phyloP scores from a whole-genome alignment of 1,140 invertebrate species.

The Limonius californicus region DNA sequence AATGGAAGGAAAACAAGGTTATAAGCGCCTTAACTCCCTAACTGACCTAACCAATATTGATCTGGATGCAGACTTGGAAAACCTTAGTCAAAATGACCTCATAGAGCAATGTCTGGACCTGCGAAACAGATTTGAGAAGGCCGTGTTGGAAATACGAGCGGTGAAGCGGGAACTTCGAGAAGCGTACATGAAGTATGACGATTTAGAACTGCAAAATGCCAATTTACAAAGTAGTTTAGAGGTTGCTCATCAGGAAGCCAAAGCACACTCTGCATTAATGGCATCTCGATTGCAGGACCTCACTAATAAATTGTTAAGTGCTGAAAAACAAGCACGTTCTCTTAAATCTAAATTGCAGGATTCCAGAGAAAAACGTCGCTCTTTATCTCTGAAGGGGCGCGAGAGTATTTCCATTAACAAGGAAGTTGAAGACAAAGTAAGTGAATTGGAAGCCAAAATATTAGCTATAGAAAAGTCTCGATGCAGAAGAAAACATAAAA shows the following conservation, averaged over 20 bases:
- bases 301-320: conserved; percentile 71
- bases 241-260: conserved; percentile 62
- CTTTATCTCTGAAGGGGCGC: conserved; percentile 71
- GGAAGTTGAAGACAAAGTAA: conserved; percentile 78
- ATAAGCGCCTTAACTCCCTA: conserved; percentile 71
- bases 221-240: conserved; percentile 70
- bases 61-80: conserved; percentile 68
- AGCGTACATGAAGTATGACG: conserved; percentile 73
- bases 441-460: conserved; percentile 75
- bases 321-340: conserved; percentile 77
- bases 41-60: conserved; percentile 78
- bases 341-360: conserved; percentile 78
- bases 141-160: conserved; percentile 73
- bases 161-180: conserved; percentile 80
- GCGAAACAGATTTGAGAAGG: conserved; percentile 72
- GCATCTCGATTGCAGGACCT: conserved; percentile 79
- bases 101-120: conserved; percentile 78
- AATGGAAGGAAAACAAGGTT: conserved; percentile 48
- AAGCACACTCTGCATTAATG: conserved; percentile 74
- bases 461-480: conserved; percentile 54
- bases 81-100: conserved; percentile 70
- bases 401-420: conserved; percentile 76
- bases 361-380: conserved; percentile 70
- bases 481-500: conserved; percentile 34
- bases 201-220: conserved; percentile 70